Evolutionary conservation across 2,888 invertebrate genomes (phyloP).

Genomic region (Amblyjoppa fuscipennis): DNA sequence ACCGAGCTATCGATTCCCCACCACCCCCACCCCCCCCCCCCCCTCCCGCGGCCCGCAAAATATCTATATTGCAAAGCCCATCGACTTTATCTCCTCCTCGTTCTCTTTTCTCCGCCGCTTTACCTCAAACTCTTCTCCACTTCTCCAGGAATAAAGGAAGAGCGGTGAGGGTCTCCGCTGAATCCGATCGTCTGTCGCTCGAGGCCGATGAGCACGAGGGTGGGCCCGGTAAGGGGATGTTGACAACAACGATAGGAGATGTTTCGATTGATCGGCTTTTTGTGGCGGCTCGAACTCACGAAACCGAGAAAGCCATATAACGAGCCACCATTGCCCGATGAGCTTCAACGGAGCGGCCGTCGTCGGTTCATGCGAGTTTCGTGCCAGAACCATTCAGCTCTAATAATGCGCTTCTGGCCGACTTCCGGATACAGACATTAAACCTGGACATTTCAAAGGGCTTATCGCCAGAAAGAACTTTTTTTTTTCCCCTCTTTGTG

Average conservation of each 20-base stretch:
- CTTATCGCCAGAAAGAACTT: slow-evolving; percentile 36
- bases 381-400: slow-evolving; percentile 49
- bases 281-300: slow-evolving; percentile 26
- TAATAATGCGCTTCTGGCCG: slow-evolving; percentile 36
- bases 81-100: slow-evolving; percentile 43
- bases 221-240: slow-evolving; percentile 21
- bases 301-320: background rate
- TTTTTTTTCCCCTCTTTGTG: no score
- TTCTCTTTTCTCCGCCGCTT: slow-evolving; percentile 30
- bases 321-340: slow-evolving; percentile 8
- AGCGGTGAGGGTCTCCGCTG: slow-evolving; percentile 11
- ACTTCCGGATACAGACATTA: slow-evolving; percentile 15
- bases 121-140: slow-evolving; percentile 40
- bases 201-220: slow-evolving; percentile 25
- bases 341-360: slow-evolving; percentile 13
- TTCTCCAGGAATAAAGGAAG: slow-evolving; percentile 44
- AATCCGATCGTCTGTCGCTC: slow-evolving; percentile 54
- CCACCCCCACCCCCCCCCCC: no score
- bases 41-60: background rate
- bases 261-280: slow-evolving; percentile 37
- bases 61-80: slow-evolving; percentile 53
- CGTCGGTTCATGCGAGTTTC: slow-evolving; percentile 15
- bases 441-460: slow-evolving; percentile 49
- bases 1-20: slow-evolving; percentile 54
- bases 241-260: slow-evolving; percentile 39